Evolutionary conservation across 2,888 invertebrate species (phyloP).

Genomic region (Dolichomitus sp.): DNA sequence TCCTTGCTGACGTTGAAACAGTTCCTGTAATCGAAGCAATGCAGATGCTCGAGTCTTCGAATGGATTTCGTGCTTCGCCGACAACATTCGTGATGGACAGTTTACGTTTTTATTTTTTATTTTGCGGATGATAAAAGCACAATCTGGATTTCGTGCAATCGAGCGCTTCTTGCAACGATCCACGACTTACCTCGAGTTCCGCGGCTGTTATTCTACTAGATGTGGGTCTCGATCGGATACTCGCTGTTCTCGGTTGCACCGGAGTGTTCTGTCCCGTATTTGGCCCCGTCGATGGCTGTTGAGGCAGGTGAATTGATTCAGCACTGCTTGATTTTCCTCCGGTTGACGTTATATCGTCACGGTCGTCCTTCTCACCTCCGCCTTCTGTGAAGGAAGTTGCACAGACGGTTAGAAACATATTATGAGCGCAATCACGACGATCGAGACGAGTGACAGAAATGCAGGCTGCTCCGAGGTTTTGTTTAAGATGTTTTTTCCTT

Average conservation of each 20-base stretch:
- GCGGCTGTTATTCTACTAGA: constrained; percentile 96
- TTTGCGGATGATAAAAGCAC: constrained; percentile 64
- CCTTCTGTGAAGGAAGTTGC: constrained; percentile 73
- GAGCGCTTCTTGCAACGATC: constrained; percentile 9
- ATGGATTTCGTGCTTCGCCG: constrained; percentile 67
- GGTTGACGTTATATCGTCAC: constrained; percentile 89
- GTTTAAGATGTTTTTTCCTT: neutral
- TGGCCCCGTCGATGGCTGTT: constrained; percentile 87
- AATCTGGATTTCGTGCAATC: constrained; percentile 59
- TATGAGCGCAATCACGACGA: neutral
- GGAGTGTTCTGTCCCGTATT: constrained; percentile 88
- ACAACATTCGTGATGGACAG: constrained; percentile 57
- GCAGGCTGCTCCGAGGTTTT: neutral
- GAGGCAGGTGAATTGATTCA: constrained; percentile 91
- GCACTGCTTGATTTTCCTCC: constrained; percentile 93
- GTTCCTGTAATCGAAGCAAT: constrained; percentile 88
- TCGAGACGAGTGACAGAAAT: neutral
- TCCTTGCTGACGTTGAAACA: constrained; percentile 95
- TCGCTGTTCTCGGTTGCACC: constrained; percentile 93
- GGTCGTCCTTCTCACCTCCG: constrained; percentile 92
- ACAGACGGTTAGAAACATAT: neutral
- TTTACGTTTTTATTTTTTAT: constrained; percentile 35
- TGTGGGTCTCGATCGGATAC: constrained; percentile 95
- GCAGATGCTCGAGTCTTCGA: constrained; percentile 73
- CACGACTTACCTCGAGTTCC: constrained; percentile 90